These are phyloP conservation scores for Lagopus leucura DNA, from an alignment of 2,113 vertebrate species.

Conservation along the genomic window DNA sequence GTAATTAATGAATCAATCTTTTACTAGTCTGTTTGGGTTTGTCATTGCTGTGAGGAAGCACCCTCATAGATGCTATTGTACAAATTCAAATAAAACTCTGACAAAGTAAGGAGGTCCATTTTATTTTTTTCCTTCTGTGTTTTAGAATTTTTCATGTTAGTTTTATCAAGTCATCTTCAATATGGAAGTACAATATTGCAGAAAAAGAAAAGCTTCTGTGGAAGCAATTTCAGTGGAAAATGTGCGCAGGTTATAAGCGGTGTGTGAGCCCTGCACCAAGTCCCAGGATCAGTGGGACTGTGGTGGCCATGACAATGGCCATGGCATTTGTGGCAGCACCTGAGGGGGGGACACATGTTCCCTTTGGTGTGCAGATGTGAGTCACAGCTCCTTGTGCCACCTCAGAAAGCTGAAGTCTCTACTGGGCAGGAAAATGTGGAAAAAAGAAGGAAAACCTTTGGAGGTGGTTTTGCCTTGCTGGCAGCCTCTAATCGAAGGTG, in stretches of 20 bases:
- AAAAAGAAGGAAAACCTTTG: accelerated
- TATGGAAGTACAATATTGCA: neutral
- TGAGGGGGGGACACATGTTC: accelerated
- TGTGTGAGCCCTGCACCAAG: neutral
- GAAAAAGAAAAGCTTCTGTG: neutral
- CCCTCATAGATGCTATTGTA: neutral
- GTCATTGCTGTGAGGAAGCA: accelerated
- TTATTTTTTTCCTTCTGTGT: neutral
- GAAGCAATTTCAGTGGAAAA: neutral
- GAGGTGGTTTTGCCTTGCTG: neutral
- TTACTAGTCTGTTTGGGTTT: neutral
- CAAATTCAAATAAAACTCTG: neutral
- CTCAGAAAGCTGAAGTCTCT: neutral
- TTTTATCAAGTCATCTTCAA: neutral
- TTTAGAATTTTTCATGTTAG: neutral
- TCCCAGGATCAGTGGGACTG: accelerated
- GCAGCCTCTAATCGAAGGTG: neutral
- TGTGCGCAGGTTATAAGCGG: neutral
- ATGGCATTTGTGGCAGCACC: accelerated
- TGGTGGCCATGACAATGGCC: accelerated
- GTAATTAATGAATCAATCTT: neutral
- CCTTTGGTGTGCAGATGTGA: neutral
- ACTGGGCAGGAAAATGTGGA: neutral
- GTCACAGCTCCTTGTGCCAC: neutral
- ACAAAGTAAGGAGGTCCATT: neutral